Percentiles rank a stretch among this genome's conserved stretches.
Conservation (phyloP, 2,888 invertebrate species). For the Ectemnius cavifrons region DNA sequence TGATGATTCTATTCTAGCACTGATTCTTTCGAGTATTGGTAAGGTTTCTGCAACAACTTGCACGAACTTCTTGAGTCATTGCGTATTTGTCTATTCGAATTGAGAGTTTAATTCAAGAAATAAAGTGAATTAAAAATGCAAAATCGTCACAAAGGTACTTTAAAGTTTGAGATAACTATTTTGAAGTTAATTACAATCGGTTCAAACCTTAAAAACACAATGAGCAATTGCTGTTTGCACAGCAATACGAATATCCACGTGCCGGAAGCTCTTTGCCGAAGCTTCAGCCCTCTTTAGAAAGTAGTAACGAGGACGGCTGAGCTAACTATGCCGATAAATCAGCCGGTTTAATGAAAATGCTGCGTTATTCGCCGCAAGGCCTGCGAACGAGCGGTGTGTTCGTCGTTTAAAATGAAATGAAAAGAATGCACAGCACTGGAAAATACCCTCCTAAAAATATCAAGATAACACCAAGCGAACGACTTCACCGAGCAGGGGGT, state of each 20-base stretch:
- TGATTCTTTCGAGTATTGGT: too few species aligned
- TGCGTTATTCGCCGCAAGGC: constrained; percentile 64
- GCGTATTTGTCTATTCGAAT: too few species aligned
- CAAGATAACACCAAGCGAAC: constrained; percentile 64
- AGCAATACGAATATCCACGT: constrained; percentile 34
- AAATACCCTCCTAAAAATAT: constrained; percentile 69
- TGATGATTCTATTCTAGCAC: not conserved
- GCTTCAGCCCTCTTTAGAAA: constrained; percentile 41
- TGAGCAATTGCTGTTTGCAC: not conserved
- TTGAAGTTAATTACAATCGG: too few species aligned
- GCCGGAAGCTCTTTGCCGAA: constrained; percentile 48
- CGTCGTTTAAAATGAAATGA: constrained; percentile 64
- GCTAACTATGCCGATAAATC: constrained; percentile 72
- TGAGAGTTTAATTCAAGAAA: too few species aligned
- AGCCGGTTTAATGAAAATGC: constrained; percentile 71
- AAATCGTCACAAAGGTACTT: too few species aligned
- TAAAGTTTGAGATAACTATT: too few species aligned
- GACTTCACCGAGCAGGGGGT: constrained; percentile 38
- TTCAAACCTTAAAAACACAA: too few species aligned
- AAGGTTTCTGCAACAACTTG: too few species aligned
- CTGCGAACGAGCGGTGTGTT: constrained; percentile 59
- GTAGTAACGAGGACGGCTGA: constrained; percentile 63
- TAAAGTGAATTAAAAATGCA: too few species aligned
- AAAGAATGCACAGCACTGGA: constrained; percentile 62
- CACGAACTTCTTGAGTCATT: too few species aligned